Conservation (phyloP, 2,113 vertebrate genomes). For the Albula glossodonta region DNA sequence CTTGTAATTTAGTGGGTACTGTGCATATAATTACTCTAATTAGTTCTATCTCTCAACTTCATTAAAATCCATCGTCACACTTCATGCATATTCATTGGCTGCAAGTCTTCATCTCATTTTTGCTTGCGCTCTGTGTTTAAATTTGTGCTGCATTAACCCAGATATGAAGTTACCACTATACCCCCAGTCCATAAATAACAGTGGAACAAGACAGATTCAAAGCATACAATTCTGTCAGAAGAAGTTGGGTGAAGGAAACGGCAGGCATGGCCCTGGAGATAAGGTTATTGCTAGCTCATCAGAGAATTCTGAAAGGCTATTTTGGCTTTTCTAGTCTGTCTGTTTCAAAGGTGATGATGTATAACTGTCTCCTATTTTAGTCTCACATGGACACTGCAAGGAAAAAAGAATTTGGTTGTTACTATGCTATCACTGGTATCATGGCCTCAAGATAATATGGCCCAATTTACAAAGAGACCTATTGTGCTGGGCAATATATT, state of each 20-base stretch:
- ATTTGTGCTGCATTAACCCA: neutral
- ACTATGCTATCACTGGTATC: slow-evolving; percentile 6
- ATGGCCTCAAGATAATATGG: slow-evolving; percentile 16
- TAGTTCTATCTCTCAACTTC: slow-evolving; percentile 54
- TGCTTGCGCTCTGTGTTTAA: neutral
- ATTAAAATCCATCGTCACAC: slow-evolving; percentile 49
- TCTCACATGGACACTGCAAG: slow-evolving; percentile 5
- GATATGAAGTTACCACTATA: neutral
- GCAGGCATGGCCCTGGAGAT: neutral
- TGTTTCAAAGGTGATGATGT: neutral
- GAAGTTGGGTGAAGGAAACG: neutral
- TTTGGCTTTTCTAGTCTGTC: neutral
- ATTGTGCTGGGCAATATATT: slow-evolving; percentile 15
- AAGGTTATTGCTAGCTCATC: neutral
- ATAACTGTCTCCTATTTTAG: slow-evolving; percentile 14
- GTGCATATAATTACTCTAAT: slow-evolving; percentile 67
- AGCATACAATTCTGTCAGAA: neutral
- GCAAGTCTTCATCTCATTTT: slow-evolving; percentile 38
- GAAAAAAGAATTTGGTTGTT: slow-evolving; percentile 24
- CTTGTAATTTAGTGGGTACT: slow-evolving; percentile 63
- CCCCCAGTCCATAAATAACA: neutral
- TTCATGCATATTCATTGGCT: slow-evolving; percentile 49
- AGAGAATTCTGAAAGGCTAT: neutral
- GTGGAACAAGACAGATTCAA: neutral
- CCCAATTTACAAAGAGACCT: slow-evolving; percentile 6